Percentiles rank a stretch among this genome's conserved stretches.
Conservation (phyloP, 2,888 invertebrate genomes). For the Xanthostigma xanthostigma region DNA sequence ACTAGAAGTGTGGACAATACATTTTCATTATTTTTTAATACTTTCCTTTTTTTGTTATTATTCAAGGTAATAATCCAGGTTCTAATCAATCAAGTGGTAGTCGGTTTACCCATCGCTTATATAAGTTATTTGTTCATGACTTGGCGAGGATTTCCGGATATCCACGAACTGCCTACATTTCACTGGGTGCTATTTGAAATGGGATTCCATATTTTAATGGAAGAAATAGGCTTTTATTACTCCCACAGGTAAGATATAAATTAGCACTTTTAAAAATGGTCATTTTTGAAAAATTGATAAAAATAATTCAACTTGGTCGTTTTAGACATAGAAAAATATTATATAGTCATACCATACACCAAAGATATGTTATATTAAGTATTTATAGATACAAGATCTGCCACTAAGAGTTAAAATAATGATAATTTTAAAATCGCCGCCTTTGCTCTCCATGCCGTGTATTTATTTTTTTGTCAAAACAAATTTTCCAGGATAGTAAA, state of each 20-base stretch:
- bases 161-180: slow-evolving; percentile 58
- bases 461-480: too few species aligned
- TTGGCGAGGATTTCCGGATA: slow-evolving; percentile 48
- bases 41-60: too few species aligned
- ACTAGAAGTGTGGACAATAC: too few species aligned
- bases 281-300: not conserved
- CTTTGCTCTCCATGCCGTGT: too few species aligned
- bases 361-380: too few species aligned
- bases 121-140: slow-evolving; percentile 45
- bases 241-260: slow-evolving; percentile 46
- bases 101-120: slow-evolving; percentile 48
- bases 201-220: slow-evolving; percentile 54
- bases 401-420: too few species aligned
- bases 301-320: too few species aligned
- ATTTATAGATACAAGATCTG: too few species aligned
- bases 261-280: not conserved
- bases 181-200: slow-evolving; percentile 62
- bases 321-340: too few species aligned
- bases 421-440: too few species aligned
- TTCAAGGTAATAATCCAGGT: slow-evolving; percentile 48
- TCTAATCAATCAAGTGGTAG: slow-evolving; percentile 55
- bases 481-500: too few species aligned
- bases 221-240: slow-evolving; percentile 74
- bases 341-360: not conserved
- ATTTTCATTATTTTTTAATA: too few species aligned